Conservation (phyloP, 2,888 invertebrate species). For the Agonopterix subpropinquella region DNA sequence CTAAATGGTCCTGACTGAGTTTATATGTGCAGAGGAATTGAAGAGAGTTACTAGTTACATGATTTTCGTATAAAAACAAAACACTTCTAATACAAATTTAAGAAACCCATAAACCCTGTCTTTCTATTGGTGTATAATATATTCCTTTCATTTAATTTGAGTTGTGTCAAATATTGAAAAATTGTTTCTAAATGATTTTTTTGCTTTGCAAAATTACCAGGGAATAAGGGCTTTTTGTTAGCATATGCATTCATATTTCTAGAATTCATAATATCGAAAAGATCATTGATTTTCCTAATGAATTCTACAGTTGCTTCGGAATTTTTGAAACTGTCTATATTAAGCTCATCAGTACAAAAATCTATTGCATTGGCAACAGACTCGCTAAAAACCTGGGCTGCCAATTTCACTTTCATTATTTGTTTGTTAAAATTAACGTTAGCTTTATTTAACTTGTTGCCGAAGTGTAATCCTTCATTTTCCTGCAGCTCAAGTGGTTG, state of each 20-base stretch:
- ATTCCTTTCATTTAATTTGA: constrained; percentile 1
- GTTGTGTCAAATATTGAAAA: not conserved
- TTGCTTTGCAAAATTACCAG: not conserved
- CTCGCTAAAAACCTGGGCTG: constrained; percentile 3
- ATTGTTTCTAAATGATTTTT: constrained; percentile 2
- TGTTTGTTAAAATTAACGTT: constrained; percentile 3
- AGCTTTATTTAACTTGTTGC: constrained; percentile 1
- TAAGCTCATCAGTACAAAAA: constrained; percentile 7
- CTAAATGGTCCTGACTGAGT: constrained; percentile 9
- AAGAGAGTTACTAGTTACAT: not conserved
- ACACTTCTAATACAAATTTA: constrained; percentile 3
- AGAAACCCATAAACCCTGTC: constrained; percentile 4
- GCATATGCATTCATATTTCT: not conserved
- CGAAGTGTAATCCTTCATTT: constrained; percentile 6
- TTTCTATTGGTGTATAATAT: constrained; percentile 1
- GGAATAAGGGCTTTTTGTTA: constrained; percentile 1
- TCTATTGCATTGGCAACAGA: constrained; percentile 10
- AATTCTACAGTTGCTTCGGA: constrained; percentile 8
- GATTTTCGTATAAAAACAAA: not conserved
- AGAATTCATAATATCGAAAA: constrained; percentile 14
- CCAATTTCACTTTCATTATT: too few relatives aligned
- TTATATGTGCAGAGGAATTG: constrained; percentile 7
- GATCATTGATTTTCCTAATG: constrained; percentile 10
- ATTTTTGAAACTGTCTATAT: constrained; percentile 6
- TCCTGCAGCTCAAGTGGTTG: constrained; percentile 2